Percentiles rank a stretch among this genome's conserved stretches.
Conservation (phyloP, 2,888 invertebrate species). For the Dicyrtomina minuta region DNA sequence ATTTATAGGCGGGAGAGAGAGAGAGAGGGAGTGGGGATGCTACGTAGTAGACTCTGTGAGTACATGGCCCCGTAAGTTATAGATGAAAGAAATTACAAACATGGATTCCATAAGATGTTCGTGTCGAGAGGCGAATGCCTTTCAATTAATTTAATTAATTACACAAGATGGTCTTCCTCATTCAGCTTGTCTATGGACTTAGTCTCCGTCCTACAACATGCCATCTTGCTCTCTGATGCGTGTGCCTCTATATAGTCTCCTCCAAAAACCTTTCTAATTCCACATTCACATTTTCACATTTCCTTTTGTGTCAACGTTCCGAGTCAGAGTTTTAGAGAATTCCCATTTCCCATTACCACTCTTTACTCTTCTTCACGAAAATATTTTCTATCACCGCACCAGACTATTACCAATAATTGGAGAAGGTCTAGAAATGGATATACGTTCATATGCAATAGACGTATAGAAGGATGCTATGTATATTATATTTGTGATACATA, state of each 20-base stretch:
- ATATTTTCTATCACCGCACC: too few species aligned
- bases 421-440: too few species aligned
- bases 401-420: too few species aligned
- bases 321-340: too few species aligned
- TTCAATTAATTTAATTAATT: slow-evolving; percentile 24
- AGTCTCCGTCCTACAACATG: neutral
- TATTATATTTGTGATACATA: too few species aligned
- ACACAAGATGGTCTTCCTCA: slow-evolving; percentile 5
- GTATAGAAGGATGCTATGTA: too few species aligned
- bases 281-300: slow-evolving; percentile 5
- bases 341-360: too few species aligned
- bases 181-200: too few species aligned
- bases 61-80: neutral
- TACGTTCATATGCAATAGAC: too few species aligned
- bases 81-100: neutral
- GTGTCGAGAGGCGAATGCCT: slow-evolving; percentile 14
- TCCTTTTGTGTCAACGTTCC: too few species aligned
- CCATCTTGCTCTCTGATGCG: neutral
- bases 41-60: neutral
- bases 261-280: neutral
- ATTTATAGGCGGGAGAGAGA: neutral
- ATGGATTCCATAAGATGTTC: slow-evolving; percentile 14
- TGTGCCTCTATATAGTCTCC: neutral
- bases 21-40: neutral
- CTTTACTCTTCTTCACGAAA: too few species aligned